Conservation (phyloP, 2,113 vertebrate genomes). For the Pelobates fuscus region DNA sequence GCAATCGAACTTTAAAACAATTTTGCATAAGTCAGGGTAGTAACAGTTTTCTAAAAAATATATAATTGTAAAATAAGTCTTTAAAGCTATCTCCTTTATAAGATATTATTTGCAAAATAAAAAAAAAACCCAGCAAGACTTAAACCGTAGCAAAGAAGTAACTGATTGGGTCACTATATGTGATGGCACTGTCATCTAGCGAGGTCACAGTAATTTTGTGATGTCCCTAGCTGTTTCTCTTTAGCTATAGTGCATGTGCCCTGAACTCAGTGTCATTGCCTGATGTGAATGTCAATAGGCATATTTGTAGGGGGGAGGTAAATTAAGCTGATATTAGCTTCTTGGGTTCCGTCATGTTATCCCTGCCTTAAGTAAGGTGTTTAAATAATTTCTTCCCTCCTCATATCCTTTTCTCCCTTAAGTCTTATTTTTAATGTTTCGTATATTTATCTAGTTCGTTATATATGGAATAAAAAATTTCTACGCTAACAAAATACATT, state of each 20-base stretch:
- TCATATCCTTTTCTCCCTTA: background rate
- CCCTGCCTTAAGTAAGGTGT: background rate
- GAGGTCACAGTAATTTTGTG: conserved; percentile 1
- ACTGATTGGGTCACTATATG: background rate
- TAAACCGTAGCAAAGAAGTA: conserved; percentile 24
- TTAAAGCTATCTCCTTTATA: too few species aligned
- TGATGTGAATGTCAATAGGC: too few species aligned
- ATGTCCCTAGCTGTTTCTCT: background rate
- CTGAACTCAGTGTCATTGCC: too few species aligned
- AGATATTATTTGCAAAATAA: too few species aligned
- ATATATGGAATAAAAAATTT: conserved; percentile 32
- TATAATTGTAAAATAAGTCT: too few species aligned
- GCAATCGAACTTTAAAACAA: too few species aligned
- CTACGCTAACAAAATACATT: background rate
- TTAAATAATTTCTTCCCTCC: background rate
- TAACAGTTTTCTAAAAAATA: too few species aligned
- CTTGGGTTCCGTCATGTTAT: background rate
- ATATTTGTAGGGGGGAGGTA: too few species aligned
- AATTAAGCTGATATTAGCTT: background rate
- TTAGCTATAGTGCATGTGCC: too few species aligned
- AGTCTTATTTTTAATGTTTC: conserved; percentile 36
- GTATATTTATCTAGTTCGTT: conserved; percentile 28
- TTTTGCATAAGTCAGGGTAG: too few species aligned
- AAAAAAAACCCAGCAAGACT: conserved; percentile 29
- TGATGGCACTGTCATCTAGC: background rate